Percentiles rank a stretch among this genome's conserved stretches.
These are phyloP conservation scores for Drosophila oshimai DNA, from an alignment of 1,140 invertebrate genomes.

Conservation along the genomic window DNA sequence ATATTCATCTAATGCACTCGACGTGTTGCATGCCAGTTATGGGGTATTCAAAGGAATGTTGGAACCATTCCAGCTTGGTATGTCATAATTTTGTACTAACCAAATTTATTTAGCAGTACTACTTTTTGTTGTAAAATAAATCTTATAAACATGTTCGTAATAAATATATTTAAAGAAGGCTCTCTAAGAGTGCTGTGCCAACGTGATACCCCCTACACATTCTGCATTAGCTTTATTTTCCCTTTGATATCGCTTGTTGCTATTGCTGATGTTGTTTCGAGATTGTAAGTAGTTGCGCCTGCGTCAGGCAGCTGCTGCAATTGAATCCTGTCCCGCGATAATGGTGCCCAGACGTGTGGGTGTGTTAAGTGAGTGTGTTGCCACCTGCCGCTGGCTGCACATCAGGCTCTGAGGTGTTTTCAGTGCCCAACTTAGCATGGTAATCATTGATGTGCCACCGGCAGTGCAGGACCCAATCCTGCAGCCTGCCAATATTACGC, in stretches of 20 bases:
- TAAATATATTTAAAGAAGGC: not conserved
- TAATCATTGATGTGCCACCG: slow-evolving; percentile 60
- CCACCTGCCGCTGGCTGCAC: slow-evolving; percentile 19
- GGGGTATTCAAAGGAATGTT: not conserved
- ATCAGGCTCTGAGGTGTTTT: slow-evolving; percentile 5
- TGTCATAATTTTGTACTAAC: not conserved
- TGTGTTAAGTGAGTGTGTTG: slow-evolving; percentile 33
- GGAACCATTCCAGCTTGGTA: not conserved
- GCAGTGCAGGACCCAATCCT: slow-evolving; percentile 7
- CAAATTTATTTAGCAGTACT: too few species aligned
- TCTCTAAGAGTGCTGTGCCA: not conserved
- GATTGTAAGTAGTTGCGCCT: not conserved
- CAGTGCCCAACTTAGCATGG: slow-evolving; percentile 17
- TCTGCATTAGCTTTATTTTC: slow-evolving; percentile 59
- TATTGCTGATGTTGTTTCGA: slow-evolving; percentile 31
- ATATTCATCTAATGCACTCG: slow-evolving; percentile 79
- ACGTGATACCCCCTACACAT: not conserved
- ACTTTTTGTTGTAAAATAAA: too few species aligned
- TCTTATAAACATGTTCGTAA: too few species aligned
- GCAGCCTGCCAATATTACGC: slow-evolving; percentile 7
- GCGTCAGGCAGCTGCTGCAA: slow-evolving; percentile 41
- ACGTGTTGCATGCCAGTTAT: slow-evolving; percentile 11
- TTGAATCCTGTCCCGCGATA: slow-evolving; percentile 33
- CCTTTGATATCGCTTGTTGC: slow-evolving; percentile 21
- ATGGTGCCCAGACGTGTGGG: slow-evolving; percentile 4